Base-by-base conservation (phyloP, 1,140 invertebrate species). In the Scaptomyza montana region DNA sequence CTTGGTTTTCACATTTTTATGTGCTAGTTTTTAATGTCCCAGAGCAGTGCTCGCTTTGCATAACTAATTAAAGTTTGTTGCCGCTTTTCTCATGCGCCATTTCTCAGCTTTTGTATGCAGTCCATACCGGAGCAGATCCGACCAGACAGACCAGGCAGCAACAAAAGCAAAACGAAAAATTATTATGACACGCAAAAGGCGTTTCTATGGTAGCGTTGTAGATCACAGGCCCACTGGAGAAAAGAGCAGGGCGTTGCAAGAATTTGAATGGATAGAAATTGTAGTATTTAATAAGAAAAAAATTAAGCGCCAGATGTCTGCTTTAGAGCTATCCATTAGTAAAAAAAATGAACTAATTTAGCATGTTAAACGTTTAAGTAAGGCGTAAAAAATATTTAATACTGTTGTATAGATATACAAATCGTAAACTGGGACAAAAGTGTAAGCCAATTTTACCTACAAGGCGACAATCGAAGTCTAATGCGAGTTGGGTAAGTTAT, bases 11-110 rank as follows among this genome's bases (percentile, higher is more conserved):
- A 45, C 2, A 33, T 33, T 56, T 60, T 64, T 51, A 72, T 71
- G 54, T 66, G 69, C 41, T 50, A 55, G 55, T 56, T 80, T 80
- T 69, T 70, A 60, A 50, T 68, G 43, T 73, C 65, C 82, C 78
- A 78, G 64, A 68, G 78, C 78, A 60, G 71, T 75, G 74, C 50
- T 73, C 72, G 76, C 60, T 87, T 89, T 87, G 82, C 82, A 89
- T 87, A 89, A 77, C 82, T 87, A 87, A 87, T 87, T 87, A 87
- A 89, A 87, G 84, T 89, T 87, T 80, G 76, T 70, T 73, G 70
- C 59, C 64, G 69, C 72, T 78, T 36, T 36, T 74, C 77, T 80
- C 63, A 77, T 78, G 81, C 74, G 60, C 67, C 67, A 87, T 87
- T 86, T 78, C 75, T 78, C 63, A 71, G 69, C 77, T 79, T 51